Evolutionary conservation across 2,888 invertebrate genomes (phyloP).

Genomic region (Ganaspis brasiliensis): DNA sequence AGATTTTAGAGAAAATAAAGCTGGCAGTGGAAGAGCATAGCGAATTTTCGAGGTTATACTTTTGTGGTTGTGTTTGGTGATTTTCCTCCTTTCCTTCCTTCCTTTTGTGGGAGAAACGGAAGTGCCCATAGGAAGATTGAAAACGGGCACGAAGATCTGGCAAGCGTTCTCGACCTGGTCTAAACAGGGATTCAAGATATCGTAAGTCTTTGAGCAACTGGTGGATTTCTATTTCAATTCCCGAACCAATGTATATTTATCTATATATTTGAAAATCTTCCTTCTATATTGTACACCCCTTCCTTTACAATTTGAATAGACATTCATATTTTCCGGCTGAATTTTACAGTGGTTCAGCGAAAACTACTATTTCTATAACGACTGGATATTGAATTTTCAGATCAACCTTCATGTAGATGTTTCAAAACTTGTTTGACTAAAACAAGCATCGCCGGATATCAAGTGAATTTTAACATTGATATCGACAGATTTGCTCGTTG

Average conservation of each 20-base stretch:
- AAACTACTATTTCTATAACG: neutral
- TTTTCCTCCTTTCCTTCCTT: constrained; percentile 49
- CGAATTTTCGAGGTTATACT: constrained; percentile 63
- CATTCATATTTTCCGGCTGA: constrained; percentile 1
- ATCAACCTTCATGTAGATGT: constrained; percentile 14
- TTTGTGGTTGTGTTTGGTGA: constrained; percentile 36
- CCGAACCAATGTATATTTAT: constrained; percentile 56
- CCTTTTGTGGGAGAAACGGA: constrained; percentile 57
- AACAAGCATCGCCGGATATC: neutral
- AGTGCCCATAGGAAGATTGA: constrained; percentile 52
- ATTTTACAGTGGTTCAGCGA: neutral
- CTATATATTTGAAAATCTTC: constrained; percentile 66
- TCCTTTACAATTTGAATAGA: constrained; percentile 15
- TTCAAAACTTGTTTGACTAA: constrained; percentile 3
- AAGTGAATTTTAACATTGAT: constrained; percentile 10
- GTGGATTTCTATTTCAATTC: constrained; percentile 77
- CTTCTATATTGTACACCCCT: constrained; percentile 12
- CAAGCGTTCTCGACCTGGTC: constrained; percentile 52
- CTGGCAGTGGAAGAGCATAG: constrained; percentile 68
- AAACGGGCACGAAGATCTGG: constrained; percentile 53
- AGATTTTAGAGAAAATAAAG: constrained; percentile 67
- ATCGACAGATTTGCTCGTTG: neutral
- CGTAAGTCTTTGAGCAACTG: constrained; percentile 72
- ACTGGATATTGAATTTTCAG: constrained; percentile 23
- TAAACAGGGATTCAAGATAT: constrained; percentile 47